Evolutionary conservation across 2,113 vertebrate species (phyloP).

Genomic region (Atherinomorus stipes): DNA sequence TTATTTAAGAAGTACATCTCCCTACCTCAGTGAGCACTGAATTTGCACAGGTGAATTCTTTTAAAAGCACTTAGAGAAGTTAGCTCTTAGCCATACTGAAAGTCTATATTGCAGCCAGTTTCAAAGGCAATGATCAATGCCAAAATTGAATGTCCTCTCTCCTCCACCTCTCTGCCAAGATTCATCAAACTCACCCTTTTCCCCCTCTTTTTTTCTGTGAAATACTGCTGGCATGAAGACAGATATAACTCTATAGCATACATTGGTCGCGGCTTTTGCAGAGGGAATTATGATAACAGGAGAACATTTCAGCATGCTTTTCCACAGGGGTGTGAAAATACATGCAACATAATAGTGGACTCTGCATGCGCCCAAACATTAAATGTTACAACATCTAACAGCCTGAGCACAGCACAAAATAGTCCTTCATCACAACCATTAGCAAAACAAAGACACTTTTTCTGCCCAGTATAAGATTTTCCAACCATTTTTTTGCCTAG

Average conservation of each 20-base stretch:
- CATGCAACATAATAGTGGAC: neutral
- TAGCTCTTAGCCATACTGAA: neutral
- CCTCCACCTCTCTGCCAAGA: neutral
- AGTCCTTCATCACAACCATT: neutral
- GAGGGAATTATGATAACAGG: neutral
- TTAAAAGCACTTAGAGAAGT: neutral
- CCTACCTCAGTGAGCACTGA: neutral
- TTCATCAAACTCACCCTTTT: neutral
- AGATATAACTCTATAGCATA: neutral
- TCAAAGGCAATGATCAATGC: neutral
- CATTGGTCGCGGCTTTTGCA: neutral
- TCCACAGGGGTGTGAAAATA: neutral
- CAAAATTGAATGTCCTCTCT: neutral
- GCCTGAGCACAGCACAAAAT: neutral
- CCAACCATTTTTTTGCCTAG: neutral
- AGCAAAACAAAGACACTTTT: neutral
- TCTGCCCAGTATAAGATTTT: no score
- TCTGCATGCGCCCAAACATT: neutral
- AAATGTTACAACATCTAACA: neutral
- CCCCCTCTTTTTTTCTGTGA: neutral
- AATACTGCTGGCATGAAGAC: neutral
- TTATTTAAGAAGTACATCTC: neutral
- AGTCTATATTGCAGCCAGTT: neutral
- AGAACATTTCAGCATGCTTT: neutral
- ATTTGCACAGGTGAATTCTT: neutral